phyloP scores from a whole-genome alignment of 2,797 vertebrate genomes.

The Thaleichthys pacificus region DNA sequence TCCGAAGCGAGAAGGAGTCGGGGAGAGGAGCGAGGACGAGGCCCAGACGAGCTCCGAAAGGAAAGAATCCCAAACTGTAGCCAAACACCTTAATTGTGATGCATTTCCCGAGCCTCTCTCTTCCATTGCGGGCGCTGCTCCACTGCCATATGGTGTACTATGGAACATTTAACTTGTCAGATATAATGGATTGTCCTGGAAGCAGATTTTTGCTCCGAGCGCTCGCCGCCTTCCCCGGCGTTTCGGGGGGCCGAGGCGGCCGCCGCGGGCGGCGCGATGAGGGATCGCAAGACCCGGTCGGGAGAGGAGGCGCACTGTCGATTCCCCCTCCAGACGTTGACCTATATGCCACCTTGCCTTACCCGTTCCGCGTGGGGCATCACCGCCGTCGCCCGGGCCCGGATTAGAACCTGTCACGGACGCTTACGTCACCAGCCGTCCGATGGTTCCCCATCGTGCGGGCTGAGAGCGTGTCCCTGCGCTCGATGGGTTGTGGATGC shows the following conservation, averaged over 20 bases:
- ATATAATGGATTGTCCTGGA: slow-evolving; percentile 98
- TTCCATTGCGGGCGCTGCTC: slow-evolving; percentile 75
- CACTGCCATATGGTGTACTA: slow-evolving; percentile 94
- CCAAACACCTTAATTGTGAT: slow-evolving; percentile 87
- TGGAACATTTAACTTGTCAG: slow-evolving; percentile 99
- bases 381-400: slow-evolving; percentile 69
- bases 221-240: slow-evolving; percentile 77
- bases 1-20: slow-evolving; percentile 4
- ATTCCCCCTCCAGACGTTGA: slow-evolving; percentile 77
- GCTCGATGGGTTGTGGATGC: too few species aligned
- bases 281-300: slow-evolving; percentile 71
- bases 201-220: slow-evolving; percentile 97
- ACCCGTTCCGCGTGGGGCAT: slow-evolving; percentile 58
- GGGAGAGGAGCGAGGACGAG: slow-evolving; percentile 38
- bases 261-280: slow-evolving; percentile 79
- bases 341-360: slow-evolving; percentile 72
- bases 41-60: not conserved
- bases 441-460: slow-evolving; percentile 64
- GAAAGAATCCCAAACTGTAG: slow-evolving; percentile 65
- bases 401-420: slow-evolving; percentile 70
- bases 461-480: not conserved
- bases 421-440: too few species aligned
- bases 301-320: slow-evolving; percentile 66
- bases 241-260: slow-evolving; percentile 78
- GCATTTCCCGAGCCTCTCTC: slow-evolving; percentile 80